A percentile compares a stretch with the other conserved stretches of the same genome.
phyloP scores from a whole-genome alignment of 2,797 vertebrate genomes.

The Phalanger gymnotis region DNA sequence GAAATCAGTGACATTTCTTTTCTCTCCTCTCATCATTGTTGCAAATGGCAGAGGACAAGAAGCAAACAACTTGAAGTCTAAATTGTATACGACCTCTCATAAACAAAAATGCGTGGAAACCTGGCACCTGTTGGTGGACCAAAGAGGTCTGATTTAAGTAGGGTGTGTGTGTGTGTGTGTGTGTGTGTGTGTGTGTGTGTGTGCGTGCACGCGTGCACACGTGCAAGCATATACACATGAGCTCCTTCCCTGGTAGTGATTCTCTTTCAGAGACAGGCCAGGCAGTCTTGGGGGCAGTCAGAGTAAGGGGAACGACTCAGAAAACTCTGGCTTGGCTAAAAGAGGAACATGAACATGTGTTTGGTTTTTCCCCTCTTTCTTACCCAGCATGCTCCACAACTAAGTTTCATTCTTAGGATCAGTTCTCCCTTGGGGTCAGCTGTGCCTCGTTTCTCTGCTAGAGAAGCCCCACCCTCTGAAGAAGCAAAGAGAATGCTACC shows the following conservation, averaged over 20 bases:
- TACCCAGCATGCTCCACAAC: constrained; percentile 11
- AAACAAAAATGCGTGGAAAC: not conserved
- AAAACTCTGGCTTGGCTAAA: constrained; percentile 55
- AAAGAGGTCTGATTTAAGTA: not conserved
- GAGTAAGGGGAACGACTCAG: constrained; percentile 17
- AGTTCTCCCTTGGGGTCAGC: constrained; percentile 30
- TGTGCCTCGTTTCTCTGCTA: not conserved
- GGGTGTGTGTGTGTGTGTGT: not conserved
- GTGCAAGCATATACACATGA: too few species aligned
- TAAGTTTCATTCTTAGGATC: constrained; percentile 59
- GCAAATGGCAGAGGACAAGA: not conserved
- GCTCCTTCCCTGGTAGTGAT: not conserved
- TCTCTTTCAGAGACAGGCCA: not conserved
- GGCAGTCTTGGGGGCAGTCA: not conserved
- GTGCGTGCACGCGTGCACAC: fast-evolving
- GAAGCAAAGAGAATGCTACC: not conserved
- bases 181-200: too few species aligned
- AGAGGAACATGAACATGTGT: constrained; percentile 63
- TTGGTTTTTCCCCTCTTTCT: constrained; percentile 59
- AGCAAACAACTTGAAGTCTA: not conserved
- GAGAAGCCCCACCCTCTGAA: not conserved
- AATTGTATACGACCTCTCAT: not conserved
- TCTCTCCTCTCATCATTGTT: not conserved
- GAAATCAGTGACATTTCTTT: not conserved
- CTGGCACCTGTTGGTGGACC: not conserved